Evolutionary conservation across 2,888 invertebrate genomes (phyloP).

Genomic region (Homarus gammarus): DNA sequence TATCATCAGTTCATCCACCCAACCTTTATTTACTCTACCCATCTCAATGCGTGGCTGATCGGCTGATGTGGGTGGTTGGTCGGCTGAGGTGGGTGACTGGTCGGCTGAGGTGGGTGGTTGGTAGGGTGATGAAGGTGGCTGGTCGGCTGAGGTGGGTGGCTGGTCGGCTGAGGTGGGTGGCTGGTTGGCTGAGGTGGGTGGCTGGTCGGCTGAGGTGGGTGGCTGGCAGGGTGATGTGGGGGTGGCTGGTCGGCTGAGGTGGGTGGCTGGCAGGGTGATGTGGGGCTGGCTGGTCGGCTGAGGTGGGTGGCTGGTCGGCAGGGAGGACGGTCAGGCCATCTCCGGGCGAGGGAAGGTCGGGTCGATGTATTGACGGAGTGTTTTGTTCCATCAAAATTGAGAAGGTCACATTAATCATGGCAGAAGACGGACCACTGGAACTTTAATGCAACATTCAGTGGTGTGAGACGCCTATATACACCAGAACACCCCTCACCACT

Average conservation of each 20-base stretch:
- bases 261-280: neutral
- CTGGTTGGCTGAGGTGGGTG: neutral
- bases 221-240: neutral
- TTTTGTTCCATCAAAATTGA: constrained; percentile 61
- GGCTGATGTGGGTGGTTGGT: no score
- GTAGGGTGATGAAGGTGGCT: no score
- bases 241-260: neutral
- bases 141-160: no score
- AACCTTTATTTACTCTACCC: no score
- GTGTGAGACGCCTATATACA: neutral
- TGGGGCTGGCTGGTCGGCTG: neutral
- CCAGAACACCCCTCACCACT: neutral
- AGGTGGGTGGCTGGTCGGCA: neutral
- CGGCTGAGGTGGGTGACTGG: no score
- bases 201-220: neutral
- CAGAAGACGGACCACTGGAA: constrained; percentile 21
- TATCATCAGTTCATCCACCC: no score
- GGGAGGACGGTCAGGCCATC: constrained; percentile 3
- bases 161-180: no score
- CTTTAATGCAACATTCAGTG: constrained; percentile 35
- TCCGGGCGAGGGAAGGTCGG: neutral
- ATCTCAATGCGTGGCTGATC: no score
- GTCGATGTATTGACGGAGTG: constrained; percentile 53
- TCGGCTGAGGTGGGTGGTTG: no score
- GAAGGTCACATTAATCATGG: constrained; percentile 62